Evolutionary conservation across 1,140 invertebrate genomes (phyloP), one percentile per base, ranked within the genome.

Genomic region (Zaprionus nigranus): DNA sequence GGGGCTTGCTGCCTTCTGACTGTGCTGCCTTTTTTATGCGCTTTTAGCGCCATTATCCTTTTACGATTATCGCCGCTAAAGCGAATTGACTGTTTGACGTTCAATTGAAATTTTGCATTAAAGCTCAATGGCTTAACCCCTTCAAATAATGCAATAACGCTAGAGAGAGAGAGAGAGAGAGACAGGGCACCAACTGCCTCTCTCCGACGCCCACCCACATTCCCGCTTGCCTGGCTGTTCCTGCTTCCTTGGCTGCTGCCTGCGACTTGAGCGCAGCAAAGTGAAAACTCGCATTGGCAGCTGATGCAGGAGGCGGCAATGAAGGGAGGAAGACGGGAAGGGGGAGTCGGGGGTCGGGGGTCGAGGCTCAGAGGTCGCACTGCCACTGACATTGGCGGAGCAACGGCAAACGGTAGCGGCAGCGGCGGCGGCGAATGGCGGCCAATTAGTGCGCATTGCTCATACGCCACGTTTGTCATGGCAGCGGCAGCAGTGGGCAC

Each of bases 81-180:
- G 86, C 85, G 85, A 90, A 90, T 90, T 90, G 85, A 90, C 85
- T 90, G 85, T 90, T 90, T 90, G 85, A 90, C 85, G 86, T 90
- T 90, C 85, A 90, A 90, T 90, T 90, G 85, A 90, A 90, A 90
- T 90, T 90, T 90, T 90, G 85, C 85, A 90, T 90, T 90, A 90
- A 90, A 90, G 85, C 85, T 90, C 86, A 90, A 90, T 90, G 85
- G 85, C 85, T 90, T 90, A 90, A 90, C 85, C 82, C 85, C 81
- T 90, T 90, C 69, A 90, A 90, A 90, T 90, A 90, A 90, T 90
- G 85, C 85, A 90, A 90, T 90, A 90, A 75, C 71, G 22, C 34
- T 34, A n/a, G 15, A 11, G 30, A 34, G 30, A 30, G 5, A n/a
- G 15, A 15, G 38, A 40, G 5, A 40, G 15, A n/a, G 20, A 20